phyloP scores from a whole-genome alignment of 1,140 invertebrate species.

The Drosophila nasuta region DNA sequence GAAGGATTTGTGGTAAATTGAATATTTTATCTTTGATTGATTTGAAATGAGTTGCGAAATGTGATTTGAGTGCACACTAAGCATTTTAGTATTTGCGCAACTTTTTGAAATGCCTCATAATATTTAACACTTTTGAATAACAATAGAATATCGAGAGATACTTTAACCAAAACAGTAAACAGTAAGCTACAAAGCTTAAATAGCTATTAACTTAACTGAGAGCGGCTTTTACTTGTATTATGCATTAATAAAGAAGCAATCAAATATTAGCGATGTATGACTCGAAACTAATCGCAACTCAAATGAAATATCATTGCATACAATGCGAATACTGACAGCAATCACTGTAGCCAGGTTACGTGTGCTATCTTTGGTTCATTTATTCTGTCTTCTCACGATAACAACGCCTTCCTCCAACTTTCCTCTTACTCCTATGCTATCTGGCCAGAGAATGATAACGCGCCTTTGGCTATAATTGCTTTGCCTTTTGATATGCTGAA shows the following conservation, averaged over 20 bases:
- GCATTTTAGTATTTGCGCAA: background rate
- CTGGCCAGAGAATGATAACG: constrained; percentile 38
- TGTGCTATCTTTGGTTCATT: constrained; percentile 5
- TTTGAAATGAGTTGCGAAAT: constrained; percentile 23
- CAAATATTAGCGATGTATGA: background rate
- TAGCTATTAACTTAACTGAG: background rate
- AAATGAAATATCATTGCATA: constrained; percentile 20
- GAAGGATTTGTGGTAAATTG: constrained; percentile 31
- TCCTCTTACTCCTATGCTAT: background rate
- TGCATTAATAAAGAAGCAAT: constrained; percentile 1
- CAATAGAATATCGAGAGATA: background rate
- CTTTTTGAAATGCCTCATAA: background rate
- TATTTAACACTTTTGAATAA: background rate
- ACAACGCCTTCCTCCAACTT: background rate
- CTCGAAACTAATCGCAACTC: constrained; percentile 12
- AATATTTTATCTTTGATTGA: constrained; percentile 46
- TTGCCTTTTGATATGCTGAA: constrained; percentile 52
- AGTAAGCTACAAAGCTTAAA: background rate
- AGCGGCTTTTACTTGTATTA: background rate
- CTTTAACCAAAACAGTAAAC: background rate
- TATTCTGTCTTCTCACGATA: constrained; percentile 33
- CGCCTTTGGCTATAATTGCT: constrained; percentile 47
- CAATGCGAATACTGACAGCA: constrained; percentile 8
- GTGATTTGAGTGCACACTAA: constrained; percentile 1
- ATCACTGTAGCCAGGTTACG: constrained; percentile 10